Evolutionary conservation across 2,888 invertebrate genomes (phyloP), one percentile per base, ranked within the genome.

Genomic region (Uloborus plumipes): DNA sequence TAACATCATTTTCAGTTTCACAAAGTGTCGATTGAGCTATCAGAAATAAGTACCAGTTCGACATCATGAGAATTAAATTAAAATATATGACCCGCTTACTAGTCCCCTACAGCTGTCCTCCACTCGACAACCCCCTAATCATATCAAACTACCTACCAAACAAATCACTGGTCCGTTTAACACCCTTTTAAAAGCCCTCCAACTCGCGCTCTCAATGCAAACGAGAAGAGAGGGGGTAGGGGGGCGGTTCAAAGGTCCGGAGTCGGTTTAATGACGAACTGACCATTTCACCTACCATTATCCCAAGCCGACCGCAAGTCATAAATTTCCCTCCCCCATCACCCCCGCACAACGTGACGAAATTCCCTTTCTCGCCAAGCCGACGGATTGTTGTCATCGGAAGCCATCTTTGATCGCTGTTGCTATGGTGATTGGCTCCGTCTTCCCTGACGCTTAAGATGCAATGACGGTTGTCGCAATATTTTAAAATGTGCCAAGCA

Each of bases 221-320:
- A 66, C 50, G 75, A 47, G 51, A 13, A 47, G 66, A n/a, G 13
- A 13, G 13, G 11, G 55, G n/a, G 16, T 20, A 18, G 31, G 53
- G 53, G 69, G 77, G 51, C 20, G 53, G 55, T 50, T 31, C 39
- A 66, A 59, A 39, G 26, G 76, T 62, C 69, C 51, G 53, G 69
- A 75, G 66, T 77, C 39, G 49, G 49, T 72, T 58, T 79, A 66
- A 79, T 80, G 74, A 69, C 74, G 64, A 80, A 74, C 67, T 74
- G 80, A 74, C 73, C 80, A 74, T 80, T 74, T 80, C 73, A 80
- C 79, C 79, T 79, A 69, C 74, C 58, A 69, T 80, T 74, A 80
- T 74, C 74, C 31, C 26, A 26, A 69, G 31, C 73, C 72, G 67
- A 73, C 79, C 79, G 26, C 79, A 74, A 67, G 80, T 55, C 74